Conservation (phyloP, 2,888 invertebrate genomes). For the Pasiphila rectangulata region DNA sequence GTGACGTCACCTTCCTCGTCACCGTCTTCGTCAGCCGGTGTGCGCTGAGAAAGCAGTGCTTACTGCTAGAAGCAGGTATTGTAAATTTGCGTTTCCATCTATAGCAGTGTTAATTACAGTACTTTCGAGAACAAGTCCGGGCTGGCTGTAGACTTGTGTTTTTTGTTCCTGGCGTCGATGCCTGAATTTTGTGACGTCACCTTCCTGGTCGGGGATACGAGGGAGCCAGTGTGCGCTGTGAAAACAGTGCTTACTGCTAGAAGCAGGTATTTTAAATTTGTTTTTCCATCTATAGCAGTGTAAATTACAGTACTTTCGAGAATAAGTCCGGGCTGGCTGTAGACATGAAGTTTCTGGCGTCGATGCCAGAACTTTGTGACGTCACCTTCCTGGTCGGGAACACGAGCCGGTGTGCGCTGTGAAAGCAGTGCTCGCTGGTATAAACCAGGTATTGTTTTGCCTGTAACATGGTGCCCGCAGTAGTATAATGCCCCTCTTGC, state of each 20-base stretch:
- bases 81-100: background rate
- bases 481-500: too few species aligned
- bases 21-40: constrained; percentile 95
- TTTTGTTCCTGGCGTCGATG: constrained; percentile 96
- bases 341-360: constrained; percentile 97
- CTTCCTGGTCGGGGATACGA: constrained; percentile 93
- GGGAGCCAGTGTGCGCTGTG: constrained; percentile 96
- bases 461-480: too few species aligned
- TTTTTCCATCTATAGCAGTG: background rate
- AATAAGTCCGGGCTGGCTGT: constrained; percentile 95
- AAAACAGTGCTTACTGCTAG: constrained; percentile 94
- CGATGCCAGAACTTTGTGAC: constrained; percentile 97
- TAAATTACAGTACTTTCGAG: constrained; percentile 88
- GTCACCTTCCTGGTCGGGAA: constrained; percentile 96
- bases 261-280: constrained; percentile 81
- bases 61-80: constrained; percentile 88
- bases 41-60: constrained; percentile 96
- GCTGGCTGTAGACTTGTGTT: constrained; percentile 97
- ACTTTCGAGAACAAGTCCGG: constrained; percentile 92
- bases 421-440: constrained; percentile 92
- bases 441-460: constrained; percentile 86
- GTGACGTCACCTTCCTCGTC: constrained; percentile 96
- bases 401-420: constrained; percentile 96
- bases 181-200: constrained; percentile 97
- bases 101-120: background rate